Conservation (phyloP, 2,797 vertebrate species). For the Gymnocypris eckloni region DNA sequence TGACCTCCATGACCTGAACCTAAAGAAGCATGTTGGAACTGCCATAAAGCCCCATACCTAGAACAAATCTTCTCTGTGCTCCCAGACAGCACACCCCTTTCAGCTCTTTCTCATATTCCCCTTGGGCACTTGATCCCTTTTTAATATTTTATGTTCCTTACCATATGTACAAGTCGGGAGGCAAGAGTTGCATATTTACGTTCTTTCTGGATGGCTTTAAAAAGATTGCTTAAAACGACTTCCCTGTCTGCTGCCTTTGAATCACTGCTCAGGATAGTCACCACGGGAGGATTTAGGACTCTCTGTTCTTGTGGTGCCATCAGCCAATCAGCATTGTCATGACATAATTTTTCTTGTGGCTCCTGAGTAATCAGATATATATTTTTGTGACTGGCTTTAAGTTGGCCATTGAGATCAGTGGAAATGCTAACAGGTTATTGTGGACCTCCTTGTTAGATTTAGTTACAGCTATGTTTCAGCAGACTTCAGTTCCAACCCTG, state of each 20-base stretch:
- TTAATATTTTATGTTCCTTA: background rate
- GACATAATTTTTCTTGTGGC: background rate
- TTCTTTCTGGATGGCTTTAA: background rate
- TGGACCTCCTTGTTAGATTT: background rate
- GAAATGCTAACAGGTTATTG: background rate
- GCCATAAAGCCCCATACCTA: background rate
- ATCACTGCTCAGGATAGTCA: background rate
- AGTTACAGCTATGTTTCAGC: background rate
- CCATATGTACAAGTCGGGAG: background rate
- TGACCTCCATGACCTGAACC: background rate
- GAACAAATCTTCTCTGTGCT: background rate
- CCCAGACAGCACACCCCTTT: background rate
- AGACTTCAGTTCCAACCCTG: background rate
- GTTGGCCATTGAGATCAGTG: background rate
- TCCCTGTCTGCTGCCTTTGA: background rate
- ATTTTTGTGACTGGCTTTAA: background rate
- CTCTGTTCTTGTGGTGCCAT: background rate
- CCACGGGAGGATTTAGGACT: background rate
- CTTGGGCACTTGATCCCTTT: background rate
- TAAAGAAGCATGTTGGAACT: background rate
- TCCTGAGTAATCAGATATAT: background rate
- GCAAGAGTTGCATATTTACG: background rate
- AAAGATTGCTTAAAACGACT: background rate
- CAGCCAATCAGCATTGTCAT: background rate
- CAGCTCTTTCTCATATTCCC: background rate